phyloP scores from a whole-genome alignment of 2,888 invertebrate genomes.

The Diarsia rubi region DNA sequence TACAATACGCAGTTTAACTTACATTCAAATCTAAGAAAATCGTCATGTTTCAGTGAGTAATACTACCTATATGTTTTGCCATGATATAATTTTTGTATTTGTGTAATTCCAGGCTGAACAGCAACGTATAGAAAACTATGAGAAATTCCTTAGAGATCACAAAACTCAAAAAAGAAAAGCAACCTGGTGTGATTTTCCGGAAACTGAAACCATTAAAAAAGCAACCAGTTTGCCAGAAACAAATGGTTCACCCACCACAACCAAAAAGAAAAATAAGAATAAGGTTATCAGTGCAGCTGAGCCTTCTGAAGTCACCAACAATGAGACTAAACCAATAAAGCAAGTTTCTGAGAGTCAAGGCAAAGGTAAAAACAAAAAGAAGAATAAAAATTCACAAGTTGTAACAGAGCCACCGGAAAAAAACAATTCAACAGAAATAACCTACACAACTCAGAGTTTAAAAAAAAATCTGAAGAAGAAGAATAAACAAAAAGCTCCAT shows the following conservation, averaged over 20 bases:
- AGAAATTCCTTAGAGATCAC: constrained; percentile 88
- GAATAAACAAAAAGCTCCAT: constrained; percentile 50
- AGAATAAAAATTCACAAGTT: constrained; percentile 39
- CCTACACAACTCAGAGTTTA: constrained; percentile 4
- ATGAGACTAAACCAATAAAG: constrained; percentile 13
- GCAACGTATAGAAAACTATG: constrained; percentile 88
- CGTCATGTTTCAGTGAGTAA: background rate
- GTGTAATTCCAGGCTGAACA: constrained; percentile 84
- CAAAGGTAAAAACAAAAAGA: constrained; percentile 44
- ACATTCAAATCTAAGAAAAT: background rate
- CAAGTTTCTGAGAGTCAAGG: constrained; percentile 11
- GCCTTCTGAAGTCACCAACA: constrained; percentile 11
- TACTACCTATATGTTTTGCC: background rate
- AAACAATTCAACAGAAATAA: constrained; percentile 20
- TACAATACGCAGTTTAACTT: constrained; percentile 49
- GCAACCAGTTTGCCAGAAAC: constrained; percentile 22
- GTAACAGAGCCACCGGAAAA: constrained; percentile 26
- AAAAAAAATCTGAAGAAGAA: constrained; percentile 66
- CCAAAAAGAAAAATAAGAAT: constrained; percentile 70
- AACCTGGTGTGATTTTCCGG: constrained; percentile 91
- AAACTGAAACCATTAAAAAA: constrained; percentile 57
- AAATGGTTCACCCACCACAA: constrained; percentile 57
- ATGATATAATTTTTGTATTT: background rate
- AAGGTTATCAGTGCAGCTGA: constrained; percentile 43
- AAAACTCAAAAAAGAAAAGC: constrained; percentile 85